Base-by-base conservation (phyloP, 2,797 vertebrate species). In the Cossypha heuglini region DNA sequence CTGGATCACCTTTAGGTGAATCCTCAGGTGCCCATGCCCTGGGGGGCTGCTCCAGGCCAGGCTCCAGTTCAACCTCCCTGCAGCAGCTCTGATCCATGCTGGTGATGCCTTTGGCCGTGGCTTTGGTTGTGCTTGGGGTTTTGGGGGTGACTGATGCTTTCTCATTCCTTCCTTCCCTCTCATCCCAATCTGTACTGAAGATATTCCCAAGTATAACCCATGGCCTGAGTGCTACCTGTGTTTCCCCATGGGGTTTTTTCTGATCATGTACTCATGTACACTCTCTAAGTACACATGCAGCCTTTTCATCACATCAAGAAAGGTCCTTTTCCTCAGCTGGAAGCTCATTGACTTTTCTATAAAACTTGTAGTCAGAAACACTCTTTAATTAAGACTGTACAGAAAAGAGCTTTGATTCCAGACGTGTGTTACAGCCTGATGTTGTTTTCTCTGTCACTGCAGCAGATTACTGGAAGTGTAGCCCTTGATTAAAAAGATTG, bases 401-500 rank as follows among this genome's bases (percentile, higher is more conserved):
- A 75, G 79, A 93, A 90, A 72, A 59, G 58, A 86, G 68, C 91
- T 94, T 94, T 94, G 91, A 93, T 95, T 91, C 81, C 73, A 91
- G 85, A 55, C 85, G 1, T 83, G 94, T 91, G 62, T 37, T 91
- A 75, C 89, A 91, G 89, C 62, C 66, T 63, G 58, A 68, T 68
- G 87, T 48, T 94, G 92, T 91, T 94, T 93, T 59, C 75, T 80
- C 80, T 81, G 68, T 93, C 66, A 28, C 69, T 64, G 88, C 81
- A 74, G 68, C 68, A 84, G 82, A 77, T 88, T 90, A 76, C 48
- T 96, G 87, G 51, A 92, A 95, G 71, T 28, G 76, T 66, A 90
- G 85, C 75, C 85, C 73, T 88, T 95, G 94, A 95, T 96, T 94
- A 90, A 93, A 94, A 96, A 78, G 81, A 76, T 59, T 88, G 73